A percentile compares a stretch with the other conserved stretches of the same genome.
Evolutionary conservation across 2,797 vertebrate genomes (phyloP).

Genomic region (Apodemus agrarius): DNA sequence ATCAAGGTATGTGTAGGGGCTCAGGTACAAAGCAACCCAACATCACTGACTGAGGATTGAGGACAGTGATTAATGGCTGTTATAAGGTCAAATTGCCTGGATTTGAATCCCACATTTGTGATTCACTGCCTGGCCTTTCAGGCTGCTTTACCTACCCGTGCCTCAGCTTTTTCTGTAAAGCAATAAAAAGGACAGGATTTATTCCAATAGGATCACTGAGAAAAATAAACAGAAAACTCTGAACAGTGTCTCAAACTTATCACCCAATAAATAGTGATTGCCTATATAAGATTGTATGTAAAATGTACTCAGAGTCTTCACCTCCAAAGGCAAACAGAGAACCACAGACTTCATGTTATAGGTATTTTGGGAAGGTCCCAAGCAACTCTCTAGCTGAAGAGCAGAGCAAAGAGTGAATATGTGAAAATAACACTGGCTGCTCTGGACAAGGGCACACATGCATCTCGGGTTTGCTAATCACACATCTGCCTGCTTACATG

Average conservation of each 20-base stretch:
- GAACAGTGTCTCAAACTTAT: conserved; percentile 44
- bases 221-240: conserved; percentile 9
- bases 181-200: neutral
- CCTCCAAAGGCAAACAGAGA: neutral
- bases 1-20: neutral
- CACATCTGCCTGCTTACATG: neutral
- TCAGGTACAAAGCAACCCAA: neutral
- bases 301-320: conserved; percentile 21
- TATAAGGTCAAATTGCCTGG: neutral
- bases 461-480: neutral
- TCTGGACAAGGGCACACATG: neutral
- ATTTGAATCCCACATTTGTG: conserved; percentile 31
- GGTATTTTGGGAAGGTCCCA: neutral
- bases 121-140: conserved; percentile 32
- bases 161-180: conserved; percentile 5
- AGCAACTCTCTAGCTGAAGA: neutral
- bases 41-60: neutral
- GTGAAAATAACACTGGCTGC: neutral
- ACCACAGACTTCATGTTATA: neutral
- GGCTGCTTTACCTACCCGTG: neutral
- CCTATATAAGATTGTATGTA: conserved; percentile 1
- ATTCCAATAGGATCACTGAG: neutral
- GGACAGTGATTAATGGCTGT: neutral
- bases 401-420: neutral
- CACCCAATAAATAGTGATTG: conserved; percentile 34